Evolutionary conservation across 1,140 invertebrate species (phyloP).

Genomic region (Magallana ariakensis): DNA sequence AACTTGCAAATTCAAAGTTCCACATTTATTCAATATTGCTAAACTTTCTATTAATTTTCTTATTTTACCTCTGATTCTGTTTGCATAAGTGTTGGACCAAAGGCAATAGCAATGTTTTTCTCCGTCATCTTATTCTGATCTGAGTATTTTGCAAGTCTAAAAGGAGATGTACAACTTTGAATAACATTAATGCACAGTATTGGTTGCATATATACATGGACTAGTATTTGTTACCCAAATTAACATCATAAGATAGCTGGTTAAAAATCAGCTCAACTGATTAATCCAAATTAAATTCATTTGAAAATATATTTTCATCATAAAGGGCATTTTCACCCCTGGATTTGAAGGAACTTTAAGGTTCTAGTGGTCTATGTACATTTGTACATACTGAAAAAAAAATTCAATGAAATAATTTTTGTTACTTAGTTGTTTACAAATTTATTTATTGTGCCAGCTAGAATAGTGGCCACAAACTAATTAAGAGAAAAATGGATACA

Average conservation of each 20-base stretch:
- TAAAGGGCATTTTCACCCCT: too few species aligned
- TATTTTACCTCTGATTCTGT: conserved; percentile 58
- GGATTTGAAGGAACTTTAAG: too few species aligned
- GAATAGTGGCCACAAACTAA: neutral
- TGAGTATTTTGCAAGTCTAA: conserved; percentile 67
- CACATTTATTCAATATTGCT: too few species aligned
- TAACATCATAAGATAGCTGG: neutral
- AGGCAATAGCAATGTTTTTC: conserved; percentile 74
- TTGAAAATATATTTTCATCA: neutral
- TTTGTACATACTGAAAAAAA: too few species aligned
- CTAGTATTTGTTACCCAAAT: neutral
- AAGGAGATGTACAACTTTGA: conserved; percentile 49
- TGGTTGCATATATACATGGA: neutral
- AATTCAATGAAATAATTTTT: too few species aligned
- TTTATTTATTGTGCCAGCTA: too few species aligned
- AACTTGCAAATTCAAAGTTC: neutral
- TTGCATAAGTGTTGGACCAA: conserved; percentile 76
- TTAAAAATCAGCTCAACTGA: neutral
- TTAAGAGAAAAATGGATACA: neutral
- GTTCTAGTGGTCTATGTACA: too few species aligned
- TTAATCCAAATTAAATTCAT: neutral
- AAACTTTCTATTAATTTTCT: too few species aligned
- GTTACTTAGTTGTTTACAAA: too few species aligned
- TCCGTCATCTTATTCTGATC: conserved; percentile 72
- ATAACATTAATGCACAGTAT: neutral